A percentile compares a stretch with the other conserved stretches of the same genome.
phyloP scores from a whole-genome alignment of 1,140 invertebrate species.

The Macrobrachium nipponense region DNA sequence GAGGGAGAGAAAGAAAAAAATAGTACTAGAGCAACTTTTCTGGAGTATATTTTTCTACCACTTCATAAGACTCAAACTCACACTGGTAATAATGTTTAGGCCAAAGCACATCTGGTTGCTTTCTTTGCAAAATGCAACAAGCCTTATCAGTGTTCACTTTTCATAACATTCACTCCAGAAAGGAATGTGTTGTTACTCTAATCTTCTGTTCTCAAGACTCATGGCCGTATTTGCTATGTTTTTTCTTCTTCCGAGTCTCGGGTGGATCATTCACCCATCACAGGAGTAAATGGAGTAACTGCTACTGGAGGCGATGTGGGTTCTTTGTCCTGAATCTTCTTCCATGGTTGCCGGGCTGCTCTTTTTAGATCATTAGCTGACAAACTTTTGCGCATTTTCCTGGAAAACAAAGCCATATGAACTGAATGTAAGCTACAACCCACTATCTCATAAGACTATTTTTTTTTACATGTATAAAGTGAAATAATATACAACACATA shows the following conservation, averaged over 20 bases:
- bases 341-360: constrained; percentile 91
- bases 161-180: neutral
- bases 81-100: too few species aligned
- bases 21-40: constrained; percentile 2
- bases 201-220: neutral
- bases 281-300: neutral
- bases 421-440: too few species aligned
- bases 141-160: too few species aligned
- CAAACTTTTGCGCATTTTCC: constrained; percentile 85
- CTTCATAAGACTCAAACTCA: too few species aligned
- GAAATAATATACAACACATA: neutral
- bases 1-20: too few species aligned
- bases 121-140: too few species aligned
- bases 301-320: constrained; percentile 6
- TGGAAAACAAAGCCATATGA: constrained; percentile 67
- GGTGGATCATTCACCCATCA: neutral
- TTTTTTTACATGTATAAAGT: neutral
- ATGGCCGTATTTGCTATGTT: neutral
- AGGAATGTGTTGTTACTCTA: constrained; percentile 9
- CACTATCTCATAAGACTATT: constrained; percentile 6
- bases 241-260: neutral
- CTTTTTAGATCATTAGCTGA: constrained; percentile 84
- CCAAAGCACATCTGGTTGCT: too few species aligned
- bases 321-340: constrained; percentile 67
- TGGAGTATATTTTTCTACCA: too few species aligned